These are phyloP conservation scores for Astyanax mexicanus DNA, from an alignment of 2,797 vertebrate species.

Conservation along the genomic window DNA sequence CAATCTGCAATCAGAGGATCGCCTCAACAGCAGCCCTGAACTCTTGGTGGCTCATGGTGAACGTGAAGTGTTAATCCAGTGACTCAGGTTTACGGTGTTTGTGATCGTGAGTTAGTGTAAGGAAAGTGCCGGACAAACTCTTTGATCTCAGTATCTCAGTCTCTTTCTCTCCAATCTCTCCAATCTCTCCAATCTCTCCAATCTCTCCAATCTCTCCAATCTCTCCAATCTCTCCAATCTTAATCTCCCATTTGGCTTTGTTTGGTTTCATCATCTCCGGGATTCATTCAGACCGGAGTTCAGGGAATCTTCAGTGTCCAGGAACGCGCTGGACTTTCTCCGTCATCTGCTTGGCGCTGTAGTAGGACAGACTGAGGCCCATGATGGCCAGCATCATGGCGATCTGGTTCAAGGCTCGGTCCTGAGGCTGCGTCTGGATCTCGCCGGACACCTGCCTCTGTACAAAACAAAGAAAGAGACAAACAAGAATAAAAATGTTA, in stretches of 20 bases:
- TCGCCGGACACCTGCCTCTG: slow-evolving; percentile 92
- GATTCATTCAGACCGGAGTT: not conserved
- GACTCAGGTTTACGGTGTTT: slow-evolving; percentile 53
- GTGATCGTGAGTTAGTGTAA: slow-evolving; percentile 61
- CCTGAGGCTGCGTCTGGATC: slow-evolving; percentile 81
- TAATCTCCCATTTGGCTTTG: slow-evolving; percentile 37
- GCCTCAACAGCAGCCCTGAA: slow-evolving; percentile 30
- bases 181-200: slow-evolving; percentile 10
- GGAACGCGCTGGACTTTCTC: slow-evolving; percentile 71
- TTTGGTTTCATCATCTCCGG: slow-evolving; percentile 33
- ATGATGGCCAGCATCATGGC: slow-evolving; percentile 91
- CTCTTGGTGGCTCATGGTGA: slow-evolving; percentile 23
- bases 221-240: slow-evolving; percentile 6
- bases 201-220: slow-evolving; percentile 2
- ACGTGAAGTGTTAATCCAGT: slow-evolving; percentile 56
- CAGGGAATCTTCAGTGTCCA: slow-evolving; percentile 63
- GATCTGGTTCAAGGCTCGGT: slow-evolving; percentile 84
- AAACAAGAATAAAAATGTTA: not conserved
- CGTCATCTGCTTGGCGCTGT: slow-evolving; percentile 90
- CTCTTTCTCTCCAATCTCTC: slow-evolving; percentile 14
- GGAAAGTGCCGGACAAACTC: slow-evolving; percentile 54
- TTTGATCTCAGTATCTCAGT: not conserved
- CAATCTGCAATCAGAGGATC: slow-evolving; percentile 48
- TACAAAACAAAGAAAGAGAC: slow-evolving; percentile 3
- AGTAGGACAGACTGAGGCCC: slow-evolving; percentile 91